Percentiles rank a stretch among this genome's conserved stretches.
Evolutionary conservation across 2,113 vertebrate species (phyloP).

Genomic region (Petrocephalus microphthalmus): DNA sequence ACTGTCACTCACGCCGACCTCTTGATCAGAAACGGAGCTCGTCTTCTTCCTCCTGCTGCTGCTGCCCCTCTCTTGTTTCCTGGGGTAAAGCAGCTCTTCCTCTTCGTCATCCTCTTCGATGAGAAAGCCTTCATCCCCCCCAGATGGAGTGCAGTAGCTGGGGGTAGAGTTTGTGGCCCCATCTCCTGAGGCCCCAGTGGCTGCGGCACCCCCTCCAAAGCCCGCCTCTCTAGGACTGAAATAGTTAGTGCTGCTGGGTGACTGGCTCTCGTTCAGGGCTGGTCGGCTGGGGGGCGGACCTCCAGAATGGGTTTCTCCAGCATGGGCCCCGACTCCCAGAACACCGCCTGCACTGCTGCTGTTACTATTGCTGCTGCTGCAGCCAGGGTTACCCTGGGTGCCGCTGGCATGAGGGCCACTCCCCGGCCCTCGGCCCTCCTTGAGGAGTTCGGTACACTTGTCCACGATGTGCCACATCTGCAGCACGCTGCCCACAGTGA

Average conservation of each 20-base stretch:
- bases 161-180: constrained; percentile 52
- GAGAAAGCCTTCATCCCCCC: constrained; percentile 58
- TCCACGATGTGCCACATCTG: constrained; percentile 98
- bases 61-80: constrained; percentile 51
- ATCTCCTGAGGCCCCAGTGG: constrained; percentile 36
- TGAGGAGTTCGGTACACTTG: constrained; percentile 86
- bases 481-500: constrained; percentile 86
- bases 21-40: constrained; percentile 59
- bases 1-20: constrained; percentile 70
- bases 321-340: constrained; percentile 41
- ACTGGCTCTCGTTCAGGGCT: constrained; percentile 72
- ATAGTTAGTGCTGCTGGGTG: constrained; percentile 85
- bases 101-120: constrained; percentile 52
- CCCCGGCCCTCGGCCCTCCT: constrained; percentile 52
- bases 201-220: constrained; percentile 44
- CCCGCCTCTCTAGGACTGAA: constrained; percentile 73
- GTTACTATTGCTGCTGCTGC: constrained; percentile 42
- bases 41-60: constrained; percentile 52
- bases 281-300: constrained; percentile 52
- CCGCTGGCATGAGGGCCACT: background rate
- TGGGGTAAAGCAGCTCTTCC: constrained; percentile 50
- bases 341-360: background rate
- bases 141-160: constrained; percentile 62
- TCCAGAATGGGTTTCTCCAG: constrained; percentile 45
- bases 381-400: constrained; percentile 37